Conservation (phyloP, 2,113 vertebrate species). For the Alligator sinensis region DNA sequence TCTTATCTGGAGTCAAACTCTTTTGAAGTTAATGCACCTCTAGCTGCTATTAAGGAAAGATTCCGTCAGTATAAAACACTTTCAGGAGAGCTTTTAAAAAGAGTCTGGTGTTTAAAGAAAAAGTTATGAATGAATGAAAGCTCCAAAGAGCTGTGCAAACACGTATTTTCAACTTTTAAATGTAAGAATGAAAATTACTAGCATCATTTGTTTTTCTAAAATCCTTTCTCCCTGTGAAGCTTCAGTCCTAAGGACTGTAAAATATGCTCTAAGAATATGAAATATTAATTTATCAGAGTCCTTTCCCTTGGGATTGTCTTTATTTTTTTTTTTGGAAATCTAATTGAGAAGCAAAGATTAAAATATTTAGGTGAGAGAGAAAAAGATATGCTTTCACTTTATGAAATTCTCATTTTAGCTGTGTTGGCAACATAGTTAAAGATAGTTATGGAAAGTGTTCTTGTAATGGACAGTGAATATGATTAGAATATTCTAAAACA, state of each 20-base stretch:
- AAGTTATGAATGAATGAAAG: background rate
- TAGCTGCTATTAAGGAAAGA: background rate
- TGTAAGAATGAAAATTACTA: background rate
- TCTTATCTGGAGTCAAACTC: background rate
- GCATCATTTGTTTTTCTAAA: background rate
- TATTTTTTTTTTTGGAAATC: background rate
- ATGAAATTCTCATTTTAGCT: background rate
- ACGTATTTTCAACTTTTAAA: background rate
- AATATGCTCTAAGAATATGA: background rate
- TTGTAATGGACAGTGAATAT: background rate
- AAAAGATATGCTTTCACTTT: background rate
- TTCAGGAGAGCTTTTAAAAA: background rate
- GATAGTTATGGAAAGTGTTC: background rate
- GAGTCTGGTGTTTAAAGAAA: background rate
- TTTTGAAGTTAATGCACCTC: background rate
- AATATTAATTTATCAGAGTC: background rate
- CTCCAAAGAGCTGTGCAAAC: background rate
- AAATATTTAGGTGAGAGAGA: background rate
- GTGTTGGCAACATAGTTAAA: background rate
- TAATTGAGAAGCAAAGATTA: background rate
- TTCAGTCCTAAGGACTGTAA: background rate
- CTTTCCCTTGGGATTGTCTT: background rate
- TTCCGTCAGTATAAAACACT: background rate
- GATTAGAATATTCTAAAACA: background rate
- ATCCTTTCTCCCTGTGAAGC: background rate